Base-by-base conservation (phyloP, 2,888 invertebrate species). In the Lomographa bimaculata region DNA sequence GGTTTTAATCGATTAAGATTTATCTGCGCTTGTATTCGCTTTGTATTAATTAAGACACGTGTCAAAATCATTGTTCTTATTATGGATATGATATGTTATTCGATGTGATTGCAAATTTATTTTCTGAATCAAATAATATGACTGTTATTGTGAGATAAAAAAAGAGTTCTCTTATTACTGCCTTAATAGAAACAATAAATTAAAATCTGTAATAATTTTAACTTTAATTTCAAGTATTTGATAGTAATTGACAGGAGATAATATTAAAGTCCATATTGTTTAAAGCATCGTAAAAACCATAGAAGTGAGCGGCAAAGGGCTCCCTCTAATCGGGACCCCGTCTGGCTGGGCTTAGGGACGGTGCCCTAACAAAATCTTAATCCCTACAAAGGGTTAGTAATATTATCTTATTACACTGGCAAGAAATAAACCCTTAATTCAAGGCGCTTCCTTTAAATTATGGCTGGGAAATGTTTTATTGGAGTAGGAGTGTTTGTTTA, bases 331-430 rank as follows among this genome's bases (percentile, higher is more conserved):
- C 73, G 64, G 64, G 71, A 60, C 69, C 77, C 72, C 80, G 83
- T 80, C 82, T 82, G 83, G 68, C 70, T 64, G 64, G 70, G 75
- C 71, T 81, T 70, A 81, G 69, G 71, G 76, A 62, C 42, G 68
- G 62, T 74, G 73, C 85, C 86, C 86, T 84, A 87, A 87, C 87
- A 84, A 85, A 87, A 87, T 87, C 87, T 87, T 86, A 87, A 87
- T 89, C 86, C 82, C 78, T 71, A 79, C 86, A 87, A 87, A 89
- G 87, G 87, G 87, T 87, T 87, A 87, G 71, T 77, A 81, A 83
- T 79, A 87, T 86, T 84, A 86, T 86, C 87, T 86, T 86, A 84
- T 84, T 84, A 85, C 71, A 72, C 74, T 72, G 71, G 64, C 81
- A 85, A 87, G 86, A 83, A 84, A 72, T 84, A 81, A 80, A 78